Evolutionary conservation across 2,888 invertebrate genomes (phyloP), one percentile per base, ranked within the genome.

Genomic region (Leucophenga maculata): DNA sequence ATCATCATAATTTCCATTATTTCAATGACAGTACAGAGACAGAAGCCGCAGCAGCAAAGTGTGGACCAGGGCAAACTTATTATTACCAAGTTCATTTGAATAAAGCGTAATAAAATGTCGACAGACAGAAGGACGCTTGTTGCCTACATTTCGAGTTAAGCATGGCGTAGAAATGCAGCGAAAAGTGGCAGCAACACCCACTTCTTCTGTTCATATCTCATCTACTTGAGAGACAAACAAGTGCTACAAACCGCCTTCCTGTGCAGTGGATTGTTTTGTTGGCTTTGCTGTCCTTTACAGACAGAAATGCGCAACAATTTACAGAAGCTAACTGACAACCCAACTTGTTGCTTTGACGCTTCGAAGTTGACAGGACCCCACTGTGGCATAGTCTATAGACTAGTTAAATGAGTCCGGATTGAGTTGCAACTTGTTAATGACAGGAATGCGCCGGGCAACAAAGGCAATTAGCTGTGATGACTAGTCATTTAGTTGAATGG

Each of bases 31-130:
- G 20, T 20, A 18, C 16, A 54, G 20, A 16, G 9, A 2, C 52
- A 14, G 18, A 1, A 16, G 52, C 46, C 4, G 52, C 16, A 9
- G n/a, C 13, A 4, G 32, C 59, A 32, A n/a, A 32, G 6, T 32
- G 59, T 16, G n/a, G 9, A 32, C 14, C 31, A 32, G n/a, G 59
- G 26, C 18, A 59, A 59, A 59, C 32, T 59, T 59, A 32, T 59
- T 59, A 59, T 59, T 59, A 59, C 8, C 32, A 16, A 59, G 59
- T 59, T 59, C 59, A 59, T 59, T 57, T 59, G 59, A 59, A 59
- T 59, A 59, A 32, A 32, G 32, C 32, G 32, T 26, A 22, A 26
- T 57, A 26, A 57, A 20, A 11, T n/a, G 59, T 11, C 26, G 57
- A 31, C 59, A 59, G 32, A n/a, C 32, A 59, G 32, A 26, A n/a